phyloP scores from a whole-genome alignment of 2,888 invertebrate genomes.

The Urechis unicinctus region DNA sequence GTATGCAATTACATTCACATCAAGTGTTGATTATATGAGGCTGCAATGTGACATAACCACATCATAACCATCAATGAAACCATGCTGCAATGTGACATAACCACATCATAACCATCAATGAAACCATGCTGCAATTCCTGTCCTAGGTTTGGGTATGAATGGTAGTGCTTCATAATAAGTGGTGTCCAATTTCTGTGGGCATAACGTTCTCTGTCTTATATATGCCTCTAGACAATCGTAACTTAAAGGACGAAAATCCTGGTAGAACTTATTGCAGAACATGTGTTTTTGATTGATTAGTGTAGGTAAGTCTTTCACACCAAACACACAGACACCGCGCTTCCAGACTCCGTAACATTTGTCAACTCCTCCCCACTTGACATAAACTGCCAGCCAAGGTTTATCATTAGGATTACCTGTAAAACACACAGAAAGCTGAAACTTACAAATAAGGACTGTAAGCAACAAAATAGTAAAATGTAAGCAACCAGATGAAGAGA shows the following conservation, averaged over 20 bases:
- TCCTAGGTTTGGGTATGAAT: no score
- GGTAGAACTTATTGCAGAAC: constrained; percentile 36
- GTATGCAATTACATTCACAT: no score
- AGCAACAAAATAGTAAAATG: no score
- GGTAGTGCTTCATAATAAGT: constrained; percentile 19
- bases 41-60: no score
- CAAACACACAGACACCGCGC: constrained; percentile 32
- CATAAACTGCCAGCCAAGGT: constrained; percentile 27
- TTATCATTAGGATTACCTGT: constrained; percentile 23
- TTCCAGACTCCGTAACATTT: constrained; percentile 22
- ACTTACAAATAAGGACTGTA: no score
- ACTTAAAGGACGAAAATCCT: constrained; percentile 27
- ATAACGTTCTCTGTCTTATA: constrained; percentile 18
- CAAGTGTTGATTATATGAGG: no score
- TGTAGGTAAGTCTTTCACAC: constrained; percentile 26
- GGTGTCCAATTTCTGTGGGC: constrained; percentile 15
- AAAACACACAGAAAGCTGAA: constrained; percentile 3
- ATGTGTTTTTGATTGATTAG: constrained; percentile 23
- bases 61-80: no score
- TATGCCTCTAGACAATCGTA: constrained; percentile 28
- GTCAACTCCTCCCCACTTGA: constrained; percentile 23
- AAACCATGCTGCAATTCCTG: no score
- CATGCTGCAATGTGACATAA: no score
- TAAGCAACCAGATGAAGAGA: no score
- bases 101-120: no score